phyloP scores from a whole-genome alignment of 2,888 invertebrate genomes.

The Platerodrilus igneus region DNA sequence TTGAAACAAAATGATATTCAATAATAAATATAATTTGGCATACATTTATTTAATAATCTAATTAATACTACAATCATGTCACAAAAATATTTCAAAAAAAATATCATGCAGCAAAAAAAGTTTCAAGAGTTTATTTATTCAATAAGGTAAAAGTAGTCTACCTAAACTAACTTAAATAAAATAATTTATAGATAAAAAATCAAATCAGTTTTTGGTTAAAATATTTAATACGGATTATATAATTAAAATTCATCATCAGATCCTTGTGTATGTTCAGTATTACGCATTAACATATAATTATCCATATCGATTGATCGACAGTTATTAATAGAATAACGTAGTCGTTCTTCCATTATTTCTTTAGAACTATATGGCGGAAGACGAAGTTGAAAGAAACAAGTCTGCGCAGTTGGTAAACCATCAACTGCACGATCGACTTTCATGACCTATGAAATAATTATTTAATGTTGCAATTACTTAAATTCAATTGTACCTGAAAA shows the following conservation, averaged over 20 bases:
- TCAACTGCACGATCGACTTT: slow-evolving; percentile 54
- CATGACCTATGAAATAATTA: slow-evolving; percentile 47
- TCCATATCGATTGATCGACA: slow-evolving; percentile 66
- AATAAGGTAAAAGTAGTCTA: too few relatives aligned
- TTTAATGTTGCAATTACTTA: not conserved
- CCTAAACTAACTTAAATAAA: too few relatives aligned
- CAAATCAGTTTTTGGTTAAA: too few relatives aligned
- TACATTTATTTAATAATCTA: too few relatives aligned
- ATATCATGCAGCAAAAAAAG: too few relatives aligned
- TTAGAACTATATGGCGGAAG: slow-evolving; percentile 58
- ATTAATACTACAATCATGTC: too few relatives aligned
- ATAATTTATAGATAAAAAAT: slow-evolving; percentile 6
- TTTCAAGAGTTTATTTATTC: too few relatives aligned
- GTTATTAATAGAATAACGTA: slow-evolving; percentile 62
- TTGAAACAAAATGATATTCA: too few relatives aligned
- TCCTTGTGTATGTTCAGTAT: slow-evolving; percentile 48
- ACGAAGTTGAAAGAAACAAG: slow-evolving; percentile 59
- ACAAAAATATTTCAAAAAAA: too few relatives aligned
- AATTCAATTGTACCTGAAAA: slow-evolving; percentile 62
- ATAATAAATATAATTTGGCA: too few relatives aligned
- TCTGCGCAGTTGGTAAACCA: slow-evolving; percentile 61
- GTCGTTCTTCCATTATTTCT: slow-evolving; percentile 57
- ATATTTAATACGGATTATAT: too few relatives aligned
- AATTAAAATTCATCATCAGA: slow-evolving; percentile 50
- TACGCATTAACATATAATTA: slow-evolving; percentile 63